A percentile compares a stretch with the other conserved stretches of the same genome.
Evolutionary conservation across 2,797 vertebrate species (phyloP).

Genomic region (Uromys caudimaculatus): DNA sequence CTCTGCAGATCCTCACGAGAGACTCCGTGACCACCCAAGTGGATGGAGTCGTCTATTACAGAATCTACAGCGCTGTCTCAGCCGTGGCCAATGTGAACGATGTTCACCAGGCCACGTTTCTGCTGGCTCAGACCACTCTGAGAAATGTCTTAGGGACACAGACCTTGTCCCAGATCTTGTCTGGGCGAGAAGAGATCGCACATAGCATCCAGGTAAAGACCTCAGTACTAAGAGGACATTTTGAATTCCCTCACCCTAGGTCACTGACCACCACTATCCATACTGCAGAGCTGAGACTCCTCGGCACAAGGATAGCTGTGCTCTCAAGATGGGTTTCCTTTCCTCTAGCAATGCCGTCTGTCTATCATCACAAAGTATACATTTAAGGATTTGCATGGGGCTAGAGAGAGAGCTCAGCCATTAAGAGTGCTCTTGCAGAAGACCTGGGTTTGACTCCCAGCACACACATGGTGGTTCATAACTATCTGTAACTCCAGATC

Average conservation of each 20-base stretch:
- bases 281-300: neutral
- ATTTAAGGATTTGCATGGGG: neutral
- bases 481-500: neutral
- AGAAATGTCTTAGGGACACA: conserved; percentile 88
- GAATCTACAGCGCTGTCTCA: conserved; percentile 87
- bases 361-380: neutral
- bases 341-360: neutral
- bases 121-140: conserved; percentile 88
- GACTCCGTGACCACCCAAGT: conserved; percentile 90
- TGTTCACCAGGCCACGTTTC: conserved; percentile 85
- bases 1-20: conserved; percentile 87
- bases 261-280: neutral
- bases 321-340: neutral
- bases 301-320: rapidly evolving
- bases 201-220: conserved; percentile 87
- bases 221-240: rapidly evolving
- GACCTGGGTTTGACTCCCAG: neutral
- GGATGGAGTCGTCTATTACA: conserved; percentile 90
- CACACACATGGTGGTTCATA: neutral
- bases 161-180: conserved; percentile 87
- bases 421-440: neutral
- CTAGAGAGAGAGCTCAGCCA: neutral
- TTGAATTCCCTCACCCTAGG: neutral
- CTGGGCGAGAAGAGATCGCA: conserved; percentile 85
- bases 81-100: conserved; percentile 87